Base-by-base conservation (phyloP, 2,888 invertebrate species). In the Nomada hirtipes region DNA sequence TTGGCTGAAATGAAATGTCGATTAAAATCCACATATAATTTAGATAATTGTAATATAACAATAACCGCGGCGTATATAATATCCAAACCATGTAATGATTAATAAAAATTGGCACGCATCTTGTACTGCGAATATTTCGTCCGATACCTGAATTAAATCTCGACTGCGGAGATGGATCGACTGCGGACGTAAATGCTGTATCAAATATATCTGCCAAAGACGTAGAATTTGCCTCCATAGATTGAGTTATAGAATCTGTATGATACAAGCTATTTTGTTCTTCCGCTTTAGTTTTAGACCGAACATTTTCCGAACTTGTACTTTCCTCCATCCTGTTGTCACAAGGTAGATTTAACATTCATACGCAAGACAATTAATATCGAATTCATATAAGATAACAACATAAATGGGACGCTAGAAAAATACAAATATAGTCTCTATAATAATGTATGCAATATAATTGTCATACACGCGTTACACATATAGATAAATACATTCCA, bases 191-290 rank as follows among this genome's bases (percentile, higher is more conserved):
- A 91, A 96, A 96, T 81, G 95, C 96, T 81, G 96, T 95, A 91
- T 96, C 95, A 86, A 96, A 94, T 91, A 96, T 96, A 92, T 96
- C 96, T 70, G 95, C 95, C 86, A 96, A 90, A 13, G 96, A 95
- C 71, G 95, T 93, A 4, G 93, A 91, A 84, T 91, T 93, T 42
- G 90, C 89, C 55, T 92, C 91, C 47, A 90, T 88, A 11, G 91
- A 89, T 0, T 88, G 89, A 26, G 91, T 78, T 15, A 91, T 85
- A 42, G 91, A 84, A 79, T 93, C 93, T 42, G 87, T 84, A 76
- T 90, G 90, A 74, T 92, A 93, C 26, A 92, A 78, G 50, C 90
- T 88, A 75, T 57, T 89, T 65, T 90, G 89, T 72, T 91, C 85
- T 64, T 91, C 92, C 0, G 88, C 84, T 88, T 93, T 93, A 76